Percentiles rank a stretch among this genome's conserved stretches.
These are phyloP conservation scores for Spermophilus dauricus DNA, from an alignment of 2,113 vertebrate genomes.

Conservation along the genomic window DNA sequence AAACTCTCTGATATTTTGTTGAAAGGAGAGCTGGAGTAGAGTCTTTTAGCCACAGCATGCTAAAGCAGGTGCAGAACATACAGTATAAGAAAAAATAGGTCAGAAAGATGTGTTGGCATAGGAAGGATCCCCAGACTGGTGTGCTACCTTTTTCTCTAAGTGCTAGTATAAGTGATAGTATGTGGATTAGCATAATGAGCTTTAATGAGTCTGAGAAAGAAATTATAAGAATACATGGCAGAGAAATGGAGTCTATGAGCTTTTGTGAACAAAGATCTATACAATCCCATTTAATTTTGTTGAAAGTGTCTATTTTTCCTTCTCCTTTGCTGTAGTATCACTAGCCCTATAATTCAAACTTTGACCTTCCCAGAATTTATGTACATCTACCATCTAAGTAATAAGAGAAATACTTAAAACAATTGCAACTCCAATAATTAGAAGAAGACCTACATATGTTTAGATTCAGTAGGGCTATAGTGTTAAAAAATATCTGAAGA, in stretches of 20 bases:
- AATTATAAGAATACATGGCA: neutral
- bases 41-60: neutral
- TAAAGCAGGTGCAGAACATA: neutral
- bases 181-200: neutral
- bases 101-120: neutral
- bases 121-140: neutral
- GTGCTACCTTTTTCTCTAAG: neutral
- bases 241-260: neutral
- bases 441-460: slow-evolving; percentile 10
- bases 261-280: neutral
- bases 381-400: neutral
- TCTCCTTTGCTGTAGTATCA: neutral
- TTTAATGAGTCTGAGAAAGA: neutral
- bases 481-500: slow-evolving; percentile 55
- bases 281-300: neutral
- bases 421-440: slow-evolving; percentile 33
- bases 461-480: slow-evolving; percentile 10
- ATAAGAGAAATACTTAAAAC: neutral
- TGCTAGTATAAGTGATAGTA: neutral
- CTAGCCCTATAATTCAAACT: slow-evolving; percentile 12
- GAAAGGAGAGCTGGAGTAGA: neutral
- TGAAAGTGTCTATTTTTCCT: neutral
- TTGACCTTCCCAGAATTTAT: slow-evolving; percentile 18
- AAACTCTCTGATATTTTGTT: neutral
- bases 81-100: neutral